Evolutionary conservation across 2,797 vertebrate species (phyloP).

Genomic region (Pteropus rufus): DNA sequence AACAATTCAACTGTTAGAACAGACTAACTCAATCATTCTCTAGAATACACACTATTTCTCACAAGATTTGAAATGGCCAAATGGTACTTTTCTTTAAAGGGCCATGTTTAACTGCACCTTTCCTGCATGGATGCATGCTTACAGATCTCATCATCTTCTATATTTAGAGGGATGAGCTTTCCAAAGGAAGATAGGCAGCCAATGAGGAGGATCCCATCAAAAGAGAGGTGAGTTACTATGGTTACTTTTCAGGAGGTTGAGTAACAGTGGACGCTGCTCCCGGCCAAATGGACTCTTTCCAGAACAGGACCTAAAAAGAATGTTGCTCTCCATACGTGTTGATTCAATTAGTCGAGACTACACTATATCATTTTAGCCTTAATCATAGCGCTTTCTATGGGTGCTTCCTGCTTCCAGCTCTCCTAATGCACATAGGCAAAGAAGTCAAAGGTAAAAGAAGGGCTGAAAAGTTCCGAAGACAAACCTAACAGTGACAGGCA

Average conservation of each 20-base stretch:
- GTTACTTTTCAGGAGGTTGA: conserved; percentile 78
- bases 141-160: conserved; percentile 77
- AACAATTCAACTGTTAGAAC: conserved; percentile 37
- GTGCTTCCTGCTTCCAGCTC: background rate
- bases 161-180: conserved; percentile 81
- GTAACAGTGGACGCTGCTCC: conserved; percentile 18
- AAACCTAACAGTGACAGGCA: background rate
- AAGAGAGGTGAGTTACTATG: conserved; percentile 76
- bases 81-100: conserved; percentile 46
- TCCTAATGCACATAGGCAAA: background rate
- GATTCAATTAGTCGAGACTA: background rate
- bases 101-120: conserved; percentile 51
- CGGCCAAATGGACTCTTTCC: conserved; percentile 25
- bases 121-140: conserved; percentile 67
- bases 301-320: conserved; percentile 29
- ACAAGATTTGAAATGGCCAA: conserved; percentile 24
- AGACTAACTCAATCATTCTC: background rate
- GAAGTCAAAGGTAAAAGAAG: conserved; percentile 28
- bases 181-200: conserved; percentile 69
- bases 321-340: conserved; percentile 30
- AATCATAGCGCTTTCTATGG: background rate
- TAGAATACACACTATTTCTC: background rate
- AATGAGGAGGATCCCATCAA: conserved; percentile 71
- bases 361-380: background rate
- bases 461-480: conserved; percentile 60